Conservation (phyloP, 53 echinoderm and acorn worm species). For the Stichopus horrens region DNA sequence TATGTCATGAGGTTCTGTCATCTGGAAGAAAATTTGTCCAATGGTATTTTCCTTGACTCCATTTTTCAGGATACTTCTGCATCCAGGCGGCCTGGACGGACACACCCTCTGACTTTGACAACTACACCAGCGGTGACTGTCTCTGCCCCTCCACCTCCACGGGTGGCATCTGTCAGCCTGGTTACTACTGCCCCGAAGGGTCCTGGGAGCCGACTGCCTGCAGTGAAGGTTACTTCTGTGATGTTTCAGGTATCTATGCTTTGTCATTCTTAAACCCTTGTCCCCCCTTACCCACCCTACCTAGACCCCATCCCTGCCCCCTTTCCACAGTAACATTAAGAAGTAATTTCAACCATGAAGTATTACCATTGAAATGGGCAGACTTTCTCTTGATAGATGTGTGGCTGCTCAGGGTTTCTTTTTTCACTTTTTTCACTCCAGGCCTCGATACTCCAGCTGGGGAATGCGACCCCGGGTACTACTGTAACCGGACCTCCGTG, state of each 20-base stretch:
- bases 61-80: conserved; percentile 83
- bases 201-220: conserved; percentile 81
- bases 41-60: neutral
- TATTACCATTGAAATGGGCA: too few species aligned
- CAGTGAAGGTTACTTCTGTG: conserved; percentile 90
- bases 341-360: too few species aligned
- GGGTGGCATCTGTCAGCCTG: conserved; percentile 93
- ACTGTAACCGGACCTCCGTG: conserved; percentile 78
- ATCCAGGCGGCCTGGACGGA: conserved; percentile 84
- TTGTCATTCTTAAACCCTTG: neutral
- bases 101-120: conserved; percentile 82
- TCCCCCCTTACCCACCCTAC: too few species aligned
- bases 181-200: conserved; percentile 89
- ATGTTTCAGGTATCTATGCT: conserved; percentile 43
- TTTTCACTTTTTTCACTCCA: conserved; percentile 11
- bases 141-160: conserved; percentile 80
- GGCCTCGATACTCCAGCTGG: conserved; percentile 75
- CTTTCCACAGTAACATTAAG: neutral
- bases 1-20: neutral
- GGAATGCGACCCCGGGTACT: conserved; percentile 73
- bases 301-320: too few species aligned
- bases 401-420: too few species aligned
- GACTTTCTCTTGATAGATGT: too few species aligned
- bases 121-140: conserved; percentile 95
- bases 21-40: neutral